These are phyloP conservation scores for Setophaga petechia DNA, from an alignment of 2,113 vertebrate species.

Conservation along the genomic window DNA sequence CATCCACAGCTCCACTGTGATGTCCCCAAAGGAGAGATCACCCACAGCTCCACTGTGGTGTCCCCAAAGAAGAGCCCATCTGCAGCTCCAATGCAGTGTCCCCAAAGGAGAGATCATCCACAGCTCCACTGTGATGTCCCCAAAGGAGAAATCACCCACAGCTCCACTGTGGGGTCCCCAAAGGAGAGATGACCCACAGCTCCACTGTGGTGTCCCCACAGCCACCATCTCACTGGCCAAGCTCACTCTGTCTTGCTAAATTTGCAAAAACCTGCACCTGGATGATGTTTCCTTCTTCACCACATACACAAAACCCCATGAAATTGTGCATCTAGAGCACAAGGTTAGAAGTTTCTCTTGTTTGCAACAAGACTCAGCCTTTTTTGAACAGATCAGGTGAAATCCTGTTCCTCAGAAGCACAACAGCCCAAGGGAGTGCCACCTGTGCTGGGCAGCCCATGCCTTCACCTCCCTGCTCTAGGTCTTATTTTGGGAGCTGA, in stretches of 20 bases:
- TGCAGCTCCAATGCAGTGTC: neutral
- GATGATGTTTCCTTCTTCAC: neutral
- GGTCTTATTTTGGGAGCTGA: accelerated
- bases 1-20: neutral
- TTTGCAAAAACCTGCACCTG: neutral
- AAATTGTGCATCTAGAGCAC: accelerated
- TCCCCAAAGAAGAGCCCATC: neutral
- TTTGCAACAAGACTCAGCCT: accelerated
- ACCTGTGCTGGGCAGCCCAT: accelerated
- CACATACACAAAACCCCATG: accelerated
- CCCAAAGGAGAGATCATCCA: neutral
- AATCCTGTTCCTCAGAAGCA: neutral
- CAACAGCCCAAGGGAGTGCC: neutral
- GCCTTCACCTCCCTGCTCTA: neutral
- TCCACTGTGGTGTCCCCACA: neutral
- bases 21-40: neutral
- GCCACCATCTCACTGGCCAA: accelerated
- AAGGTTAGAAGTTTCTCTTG: neutral
- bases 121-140: neutral
- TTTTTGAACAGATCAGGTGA: neutral
- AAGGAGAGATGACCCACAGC: neutral
- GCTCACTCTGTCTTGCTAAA: neutral
- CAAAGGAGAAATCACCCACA: neutral
- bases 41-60: accelerated
- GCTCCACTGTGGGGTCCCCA: neutral